phyloP scores from a whole-genome alignment of 2,797 vertebrate genomes.

The Pipistrellus kuhlii region DNA sequence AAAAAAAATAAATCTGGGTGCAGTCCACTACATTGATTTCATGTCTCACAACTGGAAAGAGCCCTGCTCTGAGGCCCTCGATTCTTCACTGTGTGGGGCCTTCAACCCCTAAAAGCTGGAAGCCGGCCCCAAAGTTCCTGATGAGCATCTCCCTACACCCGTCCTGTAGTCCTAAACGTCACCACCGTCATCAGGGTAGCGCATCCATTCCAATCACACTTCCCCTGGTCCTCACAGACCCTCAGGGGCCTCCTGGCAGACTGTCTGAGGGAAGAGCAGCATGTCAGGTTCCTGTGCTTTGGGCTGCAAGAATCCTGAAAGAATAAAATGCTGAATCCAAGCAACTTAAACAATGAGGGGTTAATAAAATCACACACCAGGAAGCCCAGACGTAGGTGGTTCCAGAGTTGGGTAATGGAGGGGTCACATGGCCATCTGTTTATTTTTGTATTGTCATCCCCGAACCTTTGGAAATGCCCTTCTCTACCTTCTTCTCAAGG shows the following conservation, averaged over 20 bases:
- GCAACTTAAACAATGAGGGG: not conserved
- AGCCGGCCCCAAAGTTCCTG: not conserved
- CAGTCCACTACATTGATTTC: not conserved
- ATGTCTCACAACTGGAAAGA: not conserved
- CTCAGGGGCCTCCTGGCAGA: not conserved
- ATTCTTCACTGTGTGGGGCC: no score
- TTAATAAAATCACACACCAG: not conserved
- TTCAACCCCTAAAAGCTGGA: not conserved
- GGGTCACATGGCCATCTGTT: not conserved
- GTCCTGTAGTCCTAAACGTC: not conserved
- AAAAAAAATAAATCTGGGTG: not conserved
- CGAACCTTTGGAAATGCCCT: conserved; percentile 48
- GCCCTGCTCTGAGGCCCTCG: not conserved
- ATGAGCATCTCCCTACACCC: not conserved
- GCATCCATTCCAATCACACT: not conserved
- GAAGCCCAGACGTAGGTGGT: not conserved
- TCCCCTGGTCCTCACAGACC: not conserved
- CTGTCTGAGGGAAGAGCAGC: not conserved
- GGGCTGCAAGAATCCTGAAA: not conserved
- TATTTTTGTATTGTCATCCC: not conserved
- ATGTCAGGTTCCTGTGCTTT: not conserved
- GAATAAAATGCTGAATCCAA: not conserved
- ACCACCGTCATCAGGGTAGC: not conserved
- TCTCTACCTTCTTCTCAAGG: not conserved
- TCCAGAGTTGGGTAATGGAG: not conserved